A percentile compares a stretch with the other conserved stretches of the same genome.
Conservation (phyloP, 2,113 vertebrate genomes). For the Rhadina sibilatrix region DNA sequence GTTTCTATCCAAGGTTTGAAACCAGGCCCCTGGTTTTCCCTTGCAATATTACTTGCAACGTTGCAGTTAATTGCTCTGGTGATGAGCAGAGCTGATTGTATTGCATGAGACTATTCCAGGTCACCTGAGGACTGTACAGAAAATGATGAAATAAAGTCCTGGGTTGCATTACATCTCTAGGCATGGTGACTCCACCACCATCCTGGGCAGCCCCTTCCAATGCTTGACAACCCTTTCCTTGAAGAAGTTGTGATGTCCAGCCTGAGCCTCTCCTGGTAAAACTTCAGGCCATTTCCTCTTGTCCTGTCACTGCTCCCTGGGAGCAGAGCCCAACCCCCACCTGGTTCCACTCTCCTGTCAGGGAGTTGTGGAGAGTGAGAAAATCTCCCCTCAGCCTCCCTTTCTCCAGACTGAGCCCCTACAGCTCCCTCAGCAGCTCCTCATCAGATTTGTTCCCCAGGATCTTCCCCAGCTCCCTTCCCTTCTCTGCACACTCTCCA, state of each 20-base stretch:
- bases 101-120: neutral
- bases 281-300: neutral
- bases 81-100: neutral
- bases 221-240: neutral
- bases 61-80: neutral
- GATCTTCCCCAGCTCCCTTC: neutral
- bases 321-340: neutral
- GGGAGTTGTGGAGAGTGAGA: neutral
- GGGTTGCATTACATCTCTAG: neutral
- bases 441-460: neutral
- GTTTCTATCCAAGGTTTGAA: neutral
- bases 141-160: neutral
- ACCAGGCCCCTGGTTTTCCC: neutral
- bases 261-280: neutral
- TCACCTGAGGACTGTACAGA: neutral
- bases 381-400: neutral
- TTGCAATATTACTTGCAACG: accelerated
- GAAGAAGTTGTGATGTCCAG: neutral
- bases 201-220: neutral
- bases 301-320: neutral
- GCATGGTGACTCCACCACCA: neutral
- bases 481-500: neutral
- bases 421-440: neutral
- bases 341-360: neutral
- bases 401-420: neutral